Conservation (phyloP, 2,888 invertebrate species). For the Caenorhabditis zanzibari region DNA sequence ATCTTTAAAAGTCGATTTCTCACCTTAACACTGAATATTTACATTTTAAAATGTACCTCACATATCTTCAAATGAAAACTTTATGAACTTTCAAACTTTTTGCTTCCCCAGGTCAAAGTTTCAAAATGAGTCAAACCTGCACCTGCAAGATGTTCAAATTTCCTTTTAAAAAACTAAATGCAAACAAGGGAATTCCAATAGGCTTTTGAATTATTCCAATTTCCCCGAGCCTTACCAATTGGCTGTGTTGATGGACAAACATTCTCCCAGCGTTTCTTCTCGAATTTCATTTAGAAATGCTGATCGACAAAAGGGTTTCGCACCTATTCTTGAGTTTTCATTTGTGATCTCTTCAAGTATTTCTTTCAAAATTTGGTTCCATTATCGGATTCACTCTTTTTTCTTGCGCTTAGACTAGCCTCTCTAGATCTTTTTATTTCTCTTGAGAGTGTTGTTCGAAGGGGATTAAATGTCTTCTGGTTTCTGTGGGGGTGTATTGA, state of each 20-base stretch:
- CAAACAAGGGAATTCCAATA: slow-evolving; percentile 22
- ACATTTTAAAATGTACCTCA: neutral
- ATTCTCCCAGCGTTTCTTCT: slow-evolving; percentile 5
- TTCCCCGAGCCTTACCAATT: slow-evolving; percentile 4
- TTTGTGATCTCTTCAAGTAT: slow-evolving; percentile 44
- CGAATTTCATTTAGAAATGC: slow-evolving; percentile 49
- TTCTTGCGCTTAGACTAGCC: neutral
- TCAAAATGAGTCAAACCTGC: slow-evolving; percentile 1
- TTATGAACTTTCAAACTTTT: slow-evolving; percentile 25
- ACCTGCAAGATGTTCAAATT: slow-evolving; percentile 28
- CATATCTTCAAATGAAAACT: slow-evolving; percentile 14
- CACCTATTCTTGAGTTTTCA: slow-evolving; percentile 7
- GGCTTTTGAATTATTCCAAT: slow-evolving; percentile 43
- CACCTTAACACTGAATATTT: neutral
- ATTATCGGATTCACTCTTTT: slow-evolving; percentile 5
- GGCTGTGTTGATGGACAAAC: slow-evolving; percentile 34
- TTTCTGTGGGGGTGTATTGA: slow-evolving; percentile 30
- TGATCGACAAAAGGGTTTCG: slow-evolving; percentile 20
- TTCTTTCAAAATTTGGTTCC: slow-evolving; percentile 12
- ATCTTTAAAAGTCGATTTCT: neutral
- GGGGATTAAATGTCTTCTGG: slow-evolving; percentile 23
- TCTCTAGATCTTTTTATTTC: slow-evolving; percentile 2
- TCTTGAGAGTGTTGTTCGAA: slow-evolving; percentile 24
- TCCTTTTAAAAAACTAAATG: slow-evolving; percentile 10
- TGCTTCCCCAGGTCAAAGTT: slow-evolving; percentile 12